These are phyloP conservation scores for Nebria salina DNA, from an alignment of 2,888 invertebrate genomes.

Conservation along the genomic window DNA sequence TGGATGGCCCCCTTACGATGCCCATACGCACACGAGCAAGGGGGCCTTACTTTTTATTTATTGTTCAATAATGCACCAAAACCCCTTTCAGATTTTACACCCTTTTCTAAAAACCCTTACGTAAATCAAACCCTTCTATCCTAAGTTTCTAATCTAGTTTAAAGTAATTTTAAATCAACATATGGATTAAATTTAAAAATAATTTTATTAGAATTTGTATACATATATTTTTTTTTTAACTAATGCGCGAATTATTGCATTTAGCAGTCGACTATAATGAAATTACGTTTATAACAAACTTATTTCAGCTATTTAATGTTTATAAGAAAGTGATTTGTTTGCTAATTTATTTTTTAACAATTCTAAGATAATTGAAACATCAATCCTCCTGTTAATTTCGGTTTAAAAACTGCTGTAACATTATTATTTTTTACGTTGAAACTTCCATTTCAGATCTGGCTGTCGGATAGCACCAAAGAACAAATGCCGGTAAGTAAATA, in stretches of 20 bases:
- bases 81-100: constrained; percentile 29
- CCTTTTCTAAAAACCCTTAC: constrained; percentile 4
- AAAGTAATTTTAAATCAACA: not conserved
- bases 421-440: not conserved
- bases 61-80: constrained; percentile 46
- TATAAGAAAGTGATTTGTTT: no score
- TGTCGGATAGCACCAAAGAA: constrained; percentile 75
- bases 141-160: not conserved
- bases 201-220: no score
- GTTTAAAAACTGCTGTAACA: not conserved
- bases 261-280: no score
- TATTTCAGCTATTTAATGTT: no score
- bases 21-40: constrained; percentile 62
- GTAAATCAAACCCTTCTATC: not conserved
- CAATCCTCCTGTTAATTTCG: not conserved
- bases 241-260: no score
- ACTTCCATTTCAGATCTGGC: constrained; percentile 75
- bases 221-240: no score
- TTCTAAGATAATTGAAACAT: not conserved
- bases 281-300: no score
- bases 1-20: constrained; percentile 53
- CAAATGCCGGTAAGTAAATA: constrained; percentile 81
- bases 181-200: no score
- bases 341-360: not conserved
- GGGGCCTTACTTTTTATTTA: constrained; percentile 58